Percentiles rank a stretch among this genome's conserved stretches.
Conservation (phyloP, 2,113 vertebrate genomes). For the Pristiophorus japonicus region DNA sequence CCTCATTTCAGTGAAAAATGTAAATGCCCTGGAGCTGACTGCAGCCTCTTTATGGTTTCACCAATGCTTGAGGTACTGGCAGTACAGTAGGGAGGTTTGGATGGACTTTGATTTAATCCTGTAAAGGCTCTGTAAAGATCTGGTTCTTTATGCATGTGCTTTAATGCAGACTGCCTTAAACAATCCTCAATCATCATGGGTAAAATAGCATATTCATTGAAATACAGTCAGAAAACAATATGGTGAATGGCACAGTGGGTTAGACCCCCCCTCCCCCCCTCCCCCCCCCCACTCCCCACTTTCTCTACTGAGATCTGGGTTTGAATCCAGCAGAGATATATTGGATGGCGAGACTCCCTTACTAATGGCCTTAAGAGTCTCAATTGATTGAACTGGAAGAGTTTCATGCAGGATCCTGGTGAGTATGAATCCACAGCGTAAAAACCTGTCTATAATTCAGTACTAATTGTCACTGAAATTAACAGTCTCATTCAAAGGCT, state of each 20-base stretch:
- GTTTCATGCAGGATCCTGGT: neutral
- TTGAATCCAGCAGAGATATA: neutral
- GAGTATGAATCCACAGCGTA: neutral
- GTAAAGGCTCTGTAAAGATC: neutral
- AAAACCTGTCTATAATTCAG: neutral
- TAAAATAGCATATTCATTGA: neutral
- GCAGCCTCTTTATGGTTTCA: neutral
- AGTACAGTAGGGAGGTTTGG: neutral
- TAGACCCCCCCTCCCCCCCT: too few species aligned
- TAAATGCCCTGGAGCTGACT: neutral
- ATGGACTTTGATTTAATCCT: neutral
- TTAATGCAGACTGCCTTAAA: neutral
- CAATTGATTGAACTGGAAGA: neutral
- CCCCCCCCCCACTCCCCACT: too few species aligned
- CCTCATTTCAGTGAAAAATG: neutral
- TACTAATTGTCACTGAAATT: slow-evolving; percentile 9
- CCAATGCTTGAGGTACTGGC: neutral
- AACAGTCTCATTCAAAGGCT: neutral
- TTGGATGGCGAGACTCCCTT: neutral
- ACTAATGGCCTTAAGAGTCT: neutral
- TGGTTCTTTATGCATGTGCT: neutral
- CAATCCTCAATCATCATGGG: neutral
- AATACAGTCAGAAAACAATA: neutral
- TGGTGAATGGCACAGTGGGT: neutral
- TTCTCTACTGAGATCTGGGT: neutral